phyloP scores from a whole-genome alignment of 2,888 invertebrate species.

The Cataglyphis livida region DNA sequence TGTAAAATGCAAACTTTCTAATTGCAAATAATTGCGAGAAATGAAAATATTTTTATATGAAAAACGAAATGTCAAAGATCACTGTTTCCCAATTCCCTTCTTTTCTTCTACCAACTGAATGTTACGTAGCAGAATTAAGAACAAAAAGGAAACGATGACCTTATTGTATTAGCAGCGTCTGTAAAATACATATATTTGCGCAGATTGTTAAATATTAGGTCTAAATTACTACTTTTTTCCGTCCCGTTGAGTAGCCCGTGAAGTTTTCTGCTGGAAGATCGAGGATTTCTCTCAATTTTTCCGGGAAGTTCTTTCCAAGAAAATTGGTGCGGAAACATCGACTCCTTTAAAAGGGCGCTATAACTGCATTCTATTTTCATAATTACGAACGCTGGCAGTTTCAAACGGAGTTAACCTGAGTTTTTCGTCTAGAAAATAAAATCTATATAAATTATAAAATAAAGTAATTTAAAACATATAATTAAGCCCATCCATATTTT shows the following conservation, averaged over 20 bases:
- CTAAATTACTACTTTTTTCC: slow-evolving; percentile 52
- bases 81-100: slow-evolving; percentile 19
- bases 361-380: slow-evolving; percentile 52
- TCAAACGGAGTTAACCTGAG: slow-evolving; percentile 24
- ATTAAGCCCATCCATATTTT: background rate
- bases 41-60: slow-evolving; percentile 6
- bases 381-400: slow-evolving; percentile 41
- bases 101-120: slow-evolving; percentile 22
- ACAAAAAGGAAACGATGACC: slow-evolving; percentile 39
- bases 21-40: slow-evolving; percentile 15
- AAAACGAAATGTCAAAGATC: slow-evolving; percentile 29
- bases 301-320: slow-evolving; percentile 45
- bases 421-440: slow-evolving; percentile 27
- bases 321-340: slow-evolving; percentile 55
- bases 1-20: background rate
- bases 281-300: slow-evolving; percentile 53
- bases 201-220: slow-evolving; percentile 55
- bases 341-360: slow-evolving; percentile 45
- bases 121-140: slow-evolving; percentile 24
- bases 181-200: slow-evolving; percentile 53
- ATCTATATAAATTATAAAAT: background rate
- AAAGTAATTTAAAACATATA: background rate
- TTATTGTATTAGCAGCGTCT: slow-evolving; percentile 48
- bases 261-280: slow-evolving; percentile 50
- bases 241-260: slow-evolving; percentile 46